A percentile compares a stretch with the other conserved stretches of the same genome.
phyloP scores from a whole-genome alignment of 2,888 invertebrate species.

The Caenorhabditis sp. region DNA sequence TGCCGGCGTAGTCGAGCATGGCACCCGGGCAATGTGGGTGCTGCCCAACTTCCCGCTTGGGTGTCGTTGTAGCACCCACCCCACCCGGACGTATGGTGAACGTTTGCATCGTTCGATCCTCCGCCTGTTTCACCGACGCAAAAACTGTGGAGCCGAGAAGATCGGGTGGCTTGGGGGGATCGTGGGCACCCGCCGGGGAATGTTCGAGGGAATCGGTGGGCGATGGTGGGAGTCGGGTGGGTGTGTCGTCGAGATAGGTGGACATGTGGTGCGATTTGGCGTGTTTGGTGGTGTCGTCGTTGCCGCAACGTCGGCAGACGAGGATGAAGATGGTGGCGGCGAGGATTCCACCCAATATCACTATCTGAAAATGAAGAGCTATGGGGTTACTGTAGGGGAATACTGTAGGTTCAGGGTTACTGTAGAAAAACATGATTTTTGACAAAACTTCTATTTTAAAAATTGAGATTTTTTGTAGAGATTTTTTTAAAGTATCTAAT shows the following conservation, averaged over 20 bases:
- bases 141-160: slow-evolving; percentile 61
- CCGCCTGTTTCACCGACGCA: slow-evolving; percentile 45
- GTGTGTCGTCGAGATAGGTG: slow-evolving; percentile 27
- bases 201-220: slow-evolving; percentile 26
- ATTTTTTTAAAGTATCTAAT: too few species aligned
- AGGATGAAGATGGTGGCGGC: slow-evolving; percentile 30
- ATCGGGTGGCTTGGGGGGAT: slow-evolving; percentile 35
- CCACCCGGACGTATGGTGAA: slow-evolving; percentile 4
- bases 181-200: background rate
- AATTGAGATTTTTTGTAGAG: too few species aligned
- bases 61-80: background rate
- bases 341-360: slow-evolving; percentile 27
- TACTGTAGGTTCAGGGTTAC: too few species aligned
- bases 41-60: too few species aligned
- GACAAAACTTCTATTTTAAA: too few species aligned
- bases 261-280: slow-evolving; percentile 1
- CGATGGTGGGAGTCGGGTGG: slow-evolving; percentile 33
- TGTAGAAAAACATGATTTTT: too few species aligned
- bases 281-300: slow-evolving; percentile 27
- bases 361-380: slow-evolving; percentile 3
- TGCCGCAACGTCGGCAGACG: slow-evolving; percentile 29
- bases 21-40: background rate
- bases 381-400: too few species aligned
- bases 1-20: slow-evolving; percentile 49
- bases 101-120: slow-evolving; percentile 32